Conservation (phyloP, 2,888 invertebrate genomes). For the Trichopria drosophilae region DNA sequence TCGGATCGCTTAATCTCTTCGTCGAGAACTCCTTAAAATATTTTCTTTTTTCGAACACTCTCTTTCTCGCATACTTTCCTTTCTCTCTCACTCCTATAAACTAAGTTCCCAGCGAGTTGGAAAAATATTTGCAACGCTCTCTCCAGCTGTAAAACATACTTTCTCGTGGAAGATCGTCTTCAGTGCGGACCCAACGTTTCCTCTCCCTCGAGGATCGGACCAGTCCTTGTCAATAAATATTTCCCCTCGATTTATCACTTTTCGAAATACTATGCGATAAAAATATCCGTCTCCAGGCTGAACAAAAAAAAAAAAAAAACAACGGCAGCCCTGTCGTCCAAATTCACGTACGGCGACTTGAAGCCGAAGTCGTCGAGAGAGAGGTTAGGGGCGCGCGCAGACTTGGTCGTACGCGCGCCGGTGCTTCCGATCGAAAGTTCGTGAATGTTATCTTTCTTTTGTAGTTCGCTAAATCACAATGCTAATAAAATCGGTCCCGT, state of each 20-base stretch:
- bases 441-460: no score
- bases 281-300: no score
- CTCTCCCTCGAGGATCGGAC: conserved; percentile 7
- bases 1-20: conserved; percentile 48
- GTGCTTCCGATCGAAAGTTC: no score
- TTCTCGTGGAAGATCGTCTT: conserved; percentile 47
- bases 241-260: conserved; percentile 37
- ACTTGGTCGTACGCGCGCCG: no score
- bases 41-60: conserved; percentile 10
- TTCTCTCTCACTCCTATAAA: conserved; percentile 38
- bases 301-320: no score
- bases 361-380: no score
- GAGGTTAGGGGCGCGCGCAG: no score
- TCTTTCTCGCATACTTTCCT: conserved; percentile 25
- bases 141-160: conserved; percentile 46
- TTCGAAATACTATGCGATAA: no score
- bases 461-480: no score
- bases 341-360: no score
- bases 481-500: no score
- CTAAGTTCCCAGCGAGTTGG: conserved; percentile 49
- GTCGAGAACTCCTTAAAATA: conserved; percentile 20
- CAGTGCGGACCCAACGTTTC: conserved; percentile 26
- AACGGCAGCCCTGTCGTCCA: no score
- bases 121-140: conserved; percentile 51
- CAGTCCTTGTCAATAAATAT: conserved; percentile 27